phyloP scores from a whole-genome alignment of 2,113 vertebrate genomes.

The chimpanzee (Pan troglodytes) region NHGRI_mPanTro3-v2.1_pri NC_072402.2:23015001-23015500 shows the following conservation, averaged over 20 bases:
- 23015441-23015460: not conserved
- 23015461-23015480: not conserved
- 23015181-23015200: not conserved
- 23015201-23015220: not conserved
- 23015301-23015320: not conserved
- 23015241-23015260: not conserved
- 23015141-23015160: not conserved
- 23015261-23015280: not conserved
- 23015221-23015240: not conserved
- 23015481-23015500: not conserved
- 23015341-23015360: not conserved
- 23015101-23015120: not conserved
- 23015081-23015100: constrained; percentile 23
- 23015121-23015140: not conserved
- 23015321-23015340: not conserved
- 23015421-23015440: too few species aligned
- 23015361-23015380: not conserved
- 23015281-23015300: constrained; percentile 4
- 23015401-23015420: not conserved
- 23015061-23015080: not conserved
- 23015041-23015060: not conserved
- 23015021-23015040: constrained; percentile 27
- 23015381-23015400: not conserved
- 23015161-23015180: not conserved
- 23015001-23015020: not conserved